A percentile compares a stretch with the other conserved stretches of the same genome.
Evolutionary conservation across 1,140 invertebrate species (phyloP).

Genomic region (Nasonia giraulti): DNA sequence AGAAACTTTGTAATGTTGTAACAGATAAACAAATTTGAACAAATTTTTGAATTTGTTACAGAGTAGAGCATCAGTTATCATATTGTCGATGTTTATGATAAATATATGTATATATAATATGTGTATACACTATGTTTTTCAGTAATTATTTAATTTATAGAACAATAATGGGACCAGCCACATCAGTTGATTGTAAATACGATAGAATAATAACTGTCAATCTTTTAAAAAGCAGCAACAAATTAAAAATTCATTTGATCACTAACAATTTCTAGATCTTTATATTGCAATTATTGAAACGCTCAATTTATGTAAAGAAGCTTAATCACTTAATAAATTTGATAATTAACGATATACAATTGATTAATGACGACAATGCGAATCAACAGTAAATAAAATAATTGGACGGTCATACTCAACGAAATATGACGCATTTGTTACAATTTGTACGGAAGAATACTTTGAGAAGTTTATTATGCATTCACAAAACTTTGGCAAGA

Average conservation of each 20-base stretch:
- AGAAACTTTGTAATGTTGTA: not conserved
- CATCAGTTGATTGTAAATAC: constrained; percentile 45
- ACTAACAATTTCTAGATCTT: not conserved
- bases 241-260: not conserved
- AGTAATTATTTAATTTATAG: constrained; percentile 46
- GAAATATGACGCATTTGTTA: constrained; percentile 51
- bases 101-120: constrained; percentile 39
- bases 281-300: not conserved
- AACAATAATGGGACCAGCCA: constrained; percentile 52
- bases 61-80: not conserved
- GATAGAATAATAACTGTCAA: constrained; percentile 30
- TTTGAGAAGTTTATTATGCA: constrained; percentile 31
- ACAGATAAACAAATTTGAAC: not conserved
- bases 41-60: not conserved
- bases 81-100: constrained; percentile 23
- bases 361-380: constrained; percentile 14
- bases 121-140: constrained; percentile 33
- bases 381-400: constrained; percentile 53
- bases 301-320: not conserved
- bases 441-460: constrained; percentile 48
- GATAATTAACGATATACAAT: not conserved
- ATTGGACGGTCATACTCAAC: constrained; percentile 59
- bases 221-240: constrained; percentile 15
- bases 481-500: constrained; percentile 38
- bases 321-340: not conserved